Evolutionary conservation across 2,888 invertebrate species (phyloP), one percentile per base, ranked within the genome.

Genomic region (Stenchaetothrips biformis): DNA sequence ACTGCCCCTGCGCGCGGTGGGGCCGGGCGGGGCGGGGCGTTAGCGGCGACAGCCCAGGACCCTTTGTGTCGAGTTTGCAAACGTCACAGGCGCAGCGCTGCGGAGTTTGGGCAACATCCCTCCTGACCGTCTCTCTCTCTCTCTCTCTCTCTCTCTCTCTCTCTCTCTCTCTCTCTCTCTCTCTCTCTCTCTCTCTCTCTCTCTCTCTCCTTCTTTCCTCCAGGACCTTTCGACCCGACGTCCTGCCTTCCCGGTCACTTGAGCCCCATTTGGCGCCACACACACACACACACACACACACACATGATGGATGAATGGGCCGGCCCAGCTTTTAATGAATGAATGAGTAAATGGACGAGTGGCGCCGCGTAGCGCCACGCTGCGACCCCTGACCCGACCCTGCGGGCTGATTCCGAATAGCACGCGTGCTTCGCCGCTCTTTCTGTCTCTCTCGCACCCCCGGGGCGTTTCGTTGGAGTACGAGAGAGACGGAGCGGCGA

Each of bases 61-160:
- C 25, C 67, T 74, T 74, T 74, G 25, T 74, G 67, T 21, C 67
- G 67, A 74, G 67, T 74, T 74, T 74, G 67, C 67, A 74, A 74
- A 74, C 67, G 67, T 74, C 67, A 74, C 21, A 74, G 67, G 67
- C 67, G 67, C 67, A 21, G 67, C 67, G 25, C 21, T 74, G 67
- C 67, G 67, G 67, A 74, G 67, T 74, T 74, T 74, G 67, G 67
- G 67, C 67, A 74, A 74, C 67, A 74, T 74, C 67, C 67, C 67
- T 25, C 67, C 67, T 21, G 67, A 25, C 53, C 16, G 13, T 53
- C 53, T 53, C 53, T 53, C 2, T 6, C 53, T 53, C 2, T 1
- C 53, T 11, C 53, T 11, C 53, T 53, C 53, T 13, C 13, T 53
- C 53, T 4, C 18, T 16, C 16, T 11, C 2, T 53, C 53, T 16